Percentiles rank a stretch among this genome's conserved stretches.
phyloP scores from a whole-genome alignment of 1,140 invertebrate species.

The Daktulosphaira vitifoliae region DNA sequence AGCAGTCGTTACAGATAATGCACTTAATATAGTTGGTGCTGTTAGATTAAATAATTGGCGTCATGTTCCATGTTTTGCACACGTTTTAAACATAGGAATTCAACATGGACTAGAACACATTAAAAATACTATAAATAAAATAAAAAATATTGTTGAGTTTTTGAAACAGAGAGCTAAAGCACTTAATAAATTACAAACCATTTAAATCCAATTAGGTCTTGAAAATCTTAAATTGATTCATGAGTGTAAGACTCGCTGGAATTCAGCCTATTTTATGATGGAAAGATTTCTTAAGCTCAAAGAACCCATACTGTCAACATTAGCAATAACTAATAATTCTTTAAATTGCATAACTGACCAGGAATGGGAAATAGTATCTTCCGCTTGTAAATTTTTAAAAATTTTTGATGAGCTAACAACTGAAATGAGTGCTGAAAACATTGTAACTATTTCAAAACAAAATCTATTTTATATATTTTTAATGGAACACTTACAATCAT shows the following conservation, averaged over 20 bases:
- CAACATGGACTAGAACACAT: slow-evolving; percentile 13
- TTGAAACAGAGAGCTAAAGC: background rate
- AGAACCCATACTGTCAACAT: background rate
- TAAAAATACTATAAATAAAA: background rate
- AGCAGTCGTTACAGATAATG: slow-evolving; percentile 33
- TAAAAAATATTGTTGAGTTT: background rate
- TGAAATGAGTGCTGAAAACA: background rate
- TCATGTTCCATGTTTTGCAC: slow-evolving; percentile 32
- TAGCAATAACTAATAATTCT: slow-evolving; percentile 1
- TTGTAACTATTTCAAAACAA: background rate
- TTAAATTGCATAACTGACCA: background rate
- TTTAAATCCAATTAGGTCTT: background rate
- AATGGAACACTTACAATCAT: background rate
- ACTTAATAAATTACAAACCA: background rate
- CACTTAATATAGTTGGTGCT: slow-evolving; percentile 35
- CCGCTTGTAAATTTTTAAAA: background rate
- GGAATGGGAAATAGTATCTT: background rate
- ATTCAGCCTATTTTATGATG: background rate
- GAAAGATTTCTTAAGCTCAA: background rate
- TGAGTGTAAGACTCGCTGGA: background rate
- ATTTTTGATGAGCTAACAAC: background rate
- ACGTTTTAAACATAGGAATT: slow-evolving; percentile 21
- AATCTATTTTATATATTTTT: background rate
- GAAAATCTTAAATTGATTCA: slow-evolving; percentile 15
- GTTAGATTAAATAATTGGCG: slow-evolving; percentile 27